Base-by-base conservation (phyloP, 1,140 invertebrate species). In the Acromyrmex charruanus region DNA sequence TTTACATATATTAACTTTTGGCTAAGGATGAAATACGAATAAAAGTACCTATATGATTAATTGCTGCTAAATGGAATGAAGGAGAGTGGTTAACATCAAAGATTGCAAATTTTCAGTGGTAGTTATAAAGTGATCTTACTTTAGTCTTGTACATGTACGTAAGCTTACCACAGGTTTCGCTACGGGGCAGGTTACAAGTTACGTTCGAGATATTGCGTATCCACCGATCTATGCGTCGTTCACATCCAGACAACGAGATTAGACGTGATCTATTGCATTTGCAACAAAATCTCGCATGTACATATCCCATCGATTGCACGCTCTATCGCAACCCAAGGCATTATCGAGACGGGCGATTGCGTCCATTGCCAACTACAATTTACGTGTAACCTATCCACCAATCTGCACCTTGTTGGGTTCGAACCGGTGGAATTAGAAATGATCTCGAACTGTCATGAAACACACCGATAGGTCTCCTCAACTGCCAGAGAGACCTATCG, bases 231-330 rank as follows among this genome's bases (percentile, higher is more conserved):
- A n/a, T 14, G 69, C 53, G 25, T 59, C 80, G 80, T 49, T 75
- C 66, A 53, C 55, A 82, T 61, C 69, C 65, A 44, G 16, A 53
- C 69, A 18, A 53, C 68, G 28, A 63, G 44, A 84, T 74, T 61
- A 84, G 39, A 82, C 68, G 68, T 49, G 68, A 82, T 82, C 80
- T 82, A 74, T 82, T 55, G 25, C 12, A 28, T 59, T 44, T n/a
- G 80, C 80, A 82, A 82, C 80, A 61, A 82, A 82, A 82, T 82
- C 80, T 74, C 68, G 25, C 80, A 72, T 72, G 53, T 59, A 55
- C 69, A 55, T 74, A 74, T 82, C 80, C 39, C 55, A 61, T 74
- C 69, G 69, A 84, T 63, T 75, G 31, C 25, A 59, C 58, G 49
- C 44, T 82, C 80, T 61, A 14, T 39, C 14, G 39, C 55, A 28